phyloP scores from a whole-genome alignment of 2,797 vertebrate genomes.

The Pangasius mekongensis region DNA sequence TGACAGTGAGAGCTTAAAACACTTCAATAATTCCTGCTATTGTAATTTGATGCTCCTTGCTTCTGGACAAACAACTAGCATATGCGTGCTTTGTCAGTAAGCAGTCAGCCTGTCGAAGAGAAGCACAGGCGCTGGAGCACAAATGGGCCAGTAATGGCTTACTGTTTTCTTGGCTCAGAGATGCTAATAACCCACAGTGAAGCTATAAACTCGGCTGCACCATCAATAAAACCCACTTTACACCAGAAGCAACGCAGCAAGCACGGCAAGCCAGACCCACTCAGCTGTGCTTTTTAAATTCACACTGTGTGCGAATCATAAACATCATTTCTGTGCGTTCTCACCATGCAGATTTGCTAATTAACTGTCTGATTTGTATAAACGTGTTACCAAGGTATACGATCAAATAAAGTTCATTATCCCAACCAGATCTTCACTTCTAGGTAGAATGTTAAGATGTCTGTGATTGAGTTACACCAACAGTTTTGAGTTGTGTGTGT shows the following conservation, averaged over 20 bases:
- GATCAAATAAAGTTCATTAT: not conserved
- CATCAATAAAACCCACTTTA: constrained; percentile 3
- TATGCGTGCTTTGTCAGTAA: constrained; percentile 42
- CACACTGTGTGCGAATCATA: not conserved
- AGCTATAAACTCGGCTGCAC: not conserved
- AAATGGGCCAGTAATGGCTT: constrained; percentile 14
- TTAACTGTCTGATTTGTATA: not conserved
- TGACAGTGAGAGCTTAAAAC: constrained; percentile 19
- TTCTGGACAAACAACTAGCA: constrained; percentile 11
- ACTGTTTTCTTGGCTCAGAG: constrained; percentile 13
- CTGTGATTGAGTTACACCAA: too few species aligned
- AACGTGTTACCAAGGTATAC: too few species aligned
- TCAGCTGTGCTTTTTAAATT: constrained; percentile 4
- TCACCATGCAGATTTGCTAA: not conserved
- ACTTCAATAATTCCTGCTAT: constrained; percentile 37
- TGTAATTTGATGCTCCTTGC: constrained; percentile 39
- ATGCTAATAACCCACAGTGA: constrained; percentile 15
- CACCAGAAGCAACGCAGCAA: constrained; percentile 3
- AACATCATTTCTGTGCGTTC: constrained; percentile 14
- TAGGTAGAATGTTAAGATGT: not conserved
- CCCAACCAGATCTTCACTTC: not conserved
- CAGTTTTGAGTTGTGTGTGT: too few species aligned
- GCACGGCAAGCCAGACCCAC: not conserved
- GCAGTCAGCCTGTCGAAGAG: constrained; percentile 14
- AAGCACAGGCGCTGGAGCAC: constrained; percentile 12